phyloP scores from a whole-genome alignment of 2,888 invertebrate species.

The Drosophila mimetica region DNA sequence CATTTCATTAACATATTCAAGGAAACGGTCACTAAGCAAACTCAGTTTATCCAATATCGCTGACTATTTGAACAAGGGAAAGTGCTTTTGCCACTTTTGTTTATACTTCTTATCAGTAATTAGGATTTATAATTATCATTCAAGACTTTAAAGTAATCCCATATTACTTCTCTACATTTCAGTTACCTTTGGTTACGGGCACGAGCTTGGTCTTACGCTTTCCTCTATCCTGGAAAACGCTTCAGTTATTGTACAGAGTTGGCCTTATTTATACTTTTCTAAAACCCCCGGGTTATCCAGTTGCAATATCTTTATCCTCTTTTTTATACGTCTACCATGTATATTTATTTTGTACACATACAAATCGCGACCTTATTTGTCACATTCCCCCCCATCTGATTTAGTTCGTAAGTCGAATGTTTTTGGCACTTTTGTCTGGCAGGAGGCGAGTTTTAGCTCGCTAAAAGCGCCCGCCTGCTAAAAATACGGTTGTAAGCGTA shows the following conservation, averaged over 20 bases:
- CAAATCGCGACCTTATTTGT: slow-evolving; percentile 36
- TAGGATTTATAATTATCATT: background rate
- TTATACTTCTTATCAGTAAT: slow-evolving; percentile 1
- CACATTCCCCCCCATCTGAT: slow-evolving; percentile 55
- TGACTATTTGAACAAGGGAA: slow-evolving; percentile 19
- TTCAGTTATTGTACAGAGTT: slow-evolving; percentile 61
- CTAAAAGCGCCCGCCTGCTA: slow-evolving; percentile 32
- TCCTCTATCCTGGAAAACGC: slow-evolving; percentile 44
- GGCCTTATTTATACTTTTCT: slow-evolving; percentile 54
- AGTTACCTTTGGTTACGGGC: slow-evolving; percentile 68
- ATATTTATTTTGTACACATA: slow-evolving; percentile 57
- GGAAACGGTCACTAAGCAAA: slow-evolving; percentile 4
- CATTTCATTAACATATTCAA: slow-evolving; percentile 40
- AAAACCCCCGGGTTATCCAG: slow-evolving; percentile 47
- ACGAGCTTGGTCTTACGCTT: slow-evolving; percentile 55
- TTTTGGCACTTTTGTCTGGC: slow-evolving; percentile 39
- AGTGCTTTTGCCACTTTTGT: background rate
- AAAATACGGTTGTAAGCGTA: slow-evolving; percentile 63
- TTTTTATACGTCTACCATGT: slow-evolving; percentile 30
- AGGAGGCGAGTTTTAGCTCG: slow-evolving; percentile 46
- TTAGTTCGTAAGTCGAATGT: slow-evolving; percentile 66
- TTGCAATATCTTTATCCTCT: slow-evolving; percentile 63
- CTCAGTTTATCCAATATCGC: slow-evolving; percentile 4
- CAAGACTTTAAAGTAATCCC: background rate
- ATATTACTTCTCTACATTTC: background rate